Evolutionary conservation across 2,888 invertebrate genomes (phyloP), one percentile per base, ranked within the genome.

Genomic region (Drosophila bunnanda): DNA sequence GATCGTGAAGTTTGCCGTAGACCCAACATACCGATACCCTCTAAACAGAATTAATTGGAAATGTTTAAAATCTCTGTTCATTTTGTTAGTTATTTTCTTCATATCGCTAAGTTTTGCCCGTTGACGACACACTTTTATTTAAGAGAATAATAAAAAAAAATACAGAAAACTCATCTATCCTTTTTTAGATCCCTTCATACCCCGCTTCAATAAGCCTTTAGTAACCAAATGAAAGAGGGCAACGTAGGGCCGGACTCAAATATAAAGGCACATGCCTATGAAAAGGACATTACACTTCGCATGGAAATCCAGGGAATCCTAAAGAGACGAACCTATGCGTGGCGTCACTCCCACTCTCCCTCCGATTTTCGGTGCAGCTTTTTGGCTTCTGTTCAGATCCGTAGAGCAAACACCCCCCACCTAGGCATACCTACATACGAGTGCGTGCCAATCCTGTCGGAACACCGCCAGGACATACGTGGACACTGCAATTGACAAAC

Each of bases 401-500:
- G 25, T 28, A 65, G 17, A 39, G 67, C 67, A 67, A 67, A 65
- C 39, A 65, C 39, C 46, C 52, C 54, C 44, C n/a, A 34, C 30
- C 43, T 15, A 15, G 22, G 7, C 28, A 25, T n/a, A 2, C n/a
- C 15, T 44, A 46, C 44, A 10, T 46, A 10, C n/a, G 55, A n/a
- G 30, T 46, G 22, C n/a, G 57, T 48, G 66, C 75, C 85, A 83
- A 84, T 84, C 85, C 83, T 77, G 85, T 44, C 79, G 82, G 65
- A 82, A 82, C 65, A 66, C 13, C 15, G 48, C 52, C 59, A 58
- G 48, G 70, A n/a, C 30, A 4, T 73, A n/a, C 30, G 8, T 73
- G 81, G 87, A 81, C 84, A 82, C 73, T 80, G 78, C 69, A 75
- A 77, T 78, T 85, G 81, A 85, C 84, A 85, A 83, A 85, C 81